Percentiles rank a stretch among this genome's conserved stretches.
phyloP scores from a whole-genome alignment of 2,113 vertebrate species.

The Elaphurus davidianus region DNA sequence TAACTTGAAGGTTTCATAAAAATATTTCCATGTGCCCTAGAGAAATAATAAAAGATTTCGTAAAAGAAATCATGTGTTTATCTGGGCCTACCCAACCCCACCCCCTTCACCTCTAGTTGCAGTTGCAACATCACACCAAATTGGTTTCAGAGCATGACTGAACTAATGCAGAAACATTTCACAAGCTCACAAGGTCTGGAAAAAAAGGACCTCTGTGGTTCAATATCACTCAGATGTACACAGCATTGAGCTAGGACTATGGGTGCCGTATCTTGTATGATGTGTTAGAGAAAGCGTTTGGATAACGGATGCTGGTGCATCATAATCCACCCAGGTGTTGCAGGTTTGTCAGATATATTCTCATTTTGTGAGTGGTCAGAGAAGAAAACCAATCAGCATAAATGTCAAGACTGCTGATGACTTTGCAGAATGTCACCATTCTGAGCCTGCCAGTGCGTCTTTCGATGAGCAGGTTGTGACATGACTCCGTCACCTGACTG shows the following conservation, averaged over 20 bases:
- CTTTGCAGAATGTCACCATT: neutral
- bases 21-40: neutral
- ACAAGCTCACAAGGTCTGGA: neutral
- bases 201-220: neutral
- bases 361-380: neutral
- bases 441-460: neutral
- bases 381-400: neutral
- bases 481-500: neutral
- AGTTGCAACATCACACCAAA: neutral
- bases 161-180: neutral
- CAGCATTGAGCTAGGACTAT: neutral
- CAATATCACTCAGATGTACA: neutral
- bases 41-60: neutral
- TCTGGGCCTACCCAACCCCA: neutral
- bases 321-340: neutral
- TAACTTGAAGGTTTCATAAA: slow-evolving; percentile 21
- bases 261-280: neutral
- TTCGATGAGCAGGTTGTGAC: neutral
- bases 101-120: neutral
- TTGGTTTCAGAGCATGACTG: neutral
- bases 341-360: neutral
- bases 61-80: slow-evolving; percentile 13
- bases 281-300: neutral
- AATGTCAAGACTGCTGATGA: neutral
- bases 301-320: neutral